Base-by-base conservation (phyloP, 92 coral and sea anemone species). In the Parazoanthus darwini region DNA sequence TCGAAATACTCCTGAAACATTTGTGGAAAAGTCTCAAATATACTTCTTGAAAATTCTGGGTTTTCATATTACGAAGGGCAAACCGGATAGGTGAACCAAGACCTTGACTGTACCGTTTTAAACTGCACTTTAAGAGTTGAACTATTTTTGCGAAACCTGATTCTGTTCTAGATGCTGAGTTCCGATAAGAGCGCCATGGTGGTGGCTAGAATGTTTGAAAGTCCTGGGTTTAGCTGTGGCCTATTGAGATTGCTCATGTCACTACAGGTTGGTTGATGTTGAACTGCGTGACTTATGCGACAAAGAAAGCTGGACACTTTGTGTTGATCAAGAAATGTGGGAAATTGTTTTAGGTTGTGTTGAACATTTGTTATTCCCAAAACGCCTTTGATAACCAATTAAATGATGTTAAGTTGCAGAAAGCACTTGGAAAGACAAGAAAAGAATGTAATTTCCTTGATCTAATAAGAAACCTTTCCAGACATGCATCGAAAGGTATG, bases 241-340 rank as follows among this genome's bases (percentile, higher is more conserved):
- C 75, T 94, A 56, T 85, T 97, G 48, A 92, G 98, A 74, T 79
- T 97, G 63, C 90, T 97, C 36, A 94, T 91, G 86, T 81, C 99
- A 18, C 94, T 97, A 92, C 98, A 97, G 97, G 99, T 97, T 73
- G 68, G 91, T 70, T 26, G 43, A 50, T 38, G 51, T 44, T 20
- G 20, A n/a, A 25, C 11, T 73, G 33, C 4, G 8, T 3, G n/a
- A 7, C n/a, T 11, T 16, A 26, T 26, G 23, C 74, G 10, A 22
- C 51, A 10, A 33, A 50, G 63, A 58, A 10, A 25, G 25, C 20
- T 65, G 2, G 50, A 58, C 10, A n/a, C 48, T 65, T 13, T 63
- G 70, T 63, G 70, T 63, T 63, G 26, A 18, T 63, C 70, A 22
- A 63, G 9, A 63, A 63, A 63, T 63, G 1, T 63, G 70, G 8